These are phyloP conservation scores for Spicauda simplicius DNA, from an alignment of 2,888 invertebrate species.

Conservation along the genomic window DNA sequence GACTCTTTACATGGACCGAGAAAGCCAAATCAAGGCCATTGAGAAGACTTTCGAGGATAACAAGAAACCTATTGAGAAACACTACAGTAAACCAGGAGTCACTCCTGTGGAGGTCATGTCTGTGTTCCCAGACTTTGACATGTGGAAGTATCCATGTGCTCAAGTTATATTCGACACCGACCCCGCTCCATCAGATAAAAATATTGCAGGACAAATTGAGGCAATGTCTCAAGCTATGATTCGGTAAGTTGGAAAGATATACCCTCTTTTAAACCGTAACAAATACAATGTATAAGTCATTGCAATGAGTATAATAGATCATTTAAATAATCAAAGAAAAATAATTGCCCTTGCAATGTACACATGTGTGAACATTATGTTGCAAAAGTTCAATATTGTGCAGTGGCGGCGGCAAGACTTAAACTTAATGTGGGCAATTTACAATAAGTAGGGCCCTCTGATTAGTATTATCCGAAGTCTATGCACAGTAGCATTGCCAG, in stretches of 20 bases:
- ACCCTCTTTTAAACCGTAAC: no score
- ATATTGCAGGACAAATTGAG: slow-evolving; percentile 95
- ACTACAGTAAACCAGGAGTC: slow-evolving; percentile 98
- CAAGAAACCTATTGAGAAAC: slow-evolving; percentile 92
- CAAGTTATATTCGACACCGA: slow-evolving; percentile 99
- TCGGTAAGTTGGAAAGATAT: slow-evolving; percentile 80
- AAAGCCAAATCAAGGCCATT: slow-evolving; percentile 98
- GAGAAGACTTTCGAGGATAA: slow-evolving; percentile 98
- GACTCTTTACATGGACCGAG: slow-evolving; percentile 97
- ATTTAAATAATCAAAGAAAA: no score
- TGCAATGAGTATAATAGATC: no score
- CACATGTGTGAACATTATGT: no score
- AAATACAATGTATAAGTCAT: no score
- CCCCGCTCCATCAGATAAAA: slow-evolving; percentile 95
- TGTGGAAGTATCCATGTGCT: slow-evolving; percentile 99
- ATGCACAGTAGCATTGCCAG: no score
- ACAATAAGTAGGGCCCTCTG: no score
- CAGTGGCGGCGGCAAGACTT: no score
- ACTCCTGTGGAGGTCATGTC: slow-evolving; percentile 93
- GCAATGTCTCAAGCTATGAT: slow-evolving; percentile 99
- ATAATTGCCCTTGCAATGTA: no score
- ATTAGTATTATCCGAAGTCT: no score
- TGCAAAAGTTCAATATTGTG: no score
- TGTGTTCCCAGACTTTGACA: slow-evolving; percentile 97
- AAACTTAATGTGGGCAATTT: no score